Evolutionary conservation across 2,888 invertebrate genomes (phyloP).

Genomic region (Limnephilus marmoratus): DNA sequence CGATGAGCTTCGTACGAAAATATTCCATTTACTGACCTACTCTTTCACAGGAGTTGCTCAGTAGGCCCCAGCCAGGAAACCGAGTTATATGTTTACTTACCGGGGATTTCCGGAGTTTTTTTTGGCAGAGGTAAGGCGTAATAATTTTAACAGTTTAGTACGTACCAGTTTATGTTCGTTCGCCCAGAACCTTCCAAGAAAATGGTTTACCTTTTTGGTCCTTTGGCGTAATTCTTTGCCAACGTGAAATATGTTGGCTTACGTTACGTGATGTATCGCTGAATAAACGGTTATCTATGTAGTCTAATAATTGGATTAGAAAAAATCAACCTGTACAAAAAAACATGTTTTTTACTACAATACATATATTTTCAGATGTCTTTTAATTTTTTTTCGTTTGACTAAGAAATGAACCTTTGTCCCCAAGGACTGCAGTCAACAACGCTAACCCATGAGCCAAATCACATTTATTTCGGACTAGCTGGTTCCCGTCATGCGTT

Average conservation of each 20-base stretch:
- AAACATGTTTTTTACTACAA: no score
- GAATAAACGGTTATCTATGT: background rate
- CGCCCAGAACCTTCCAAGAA: background rate
- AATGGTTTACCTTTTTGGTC: background rate
- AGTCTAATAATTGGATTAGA: background rate
- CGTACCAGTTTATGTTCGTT: background rate
- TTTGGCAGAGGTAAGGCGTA: background rate
- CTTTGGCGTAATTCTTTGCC: background rate
- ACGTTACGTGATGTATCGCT: background rate
- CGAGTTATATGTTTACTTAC: constrained; percentile 2
- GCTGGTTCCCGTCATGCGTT: no score
- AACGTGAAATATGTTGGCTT: background rate
- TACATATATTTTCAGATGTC: no score
- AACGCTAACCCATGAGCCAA: no score
- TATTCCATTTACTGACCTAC: background rate
- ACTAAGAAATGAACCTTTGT: no score
- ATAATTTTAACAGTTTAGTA: background rate
- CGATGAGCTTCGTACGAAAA: background rate
- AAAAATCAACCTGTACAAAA: background rate
- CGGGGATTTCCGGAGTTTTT: background rate
- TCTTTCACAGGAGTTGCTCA: background rate
- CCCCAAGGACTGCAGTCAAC: no score
- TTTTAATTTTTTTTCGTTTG: no score
- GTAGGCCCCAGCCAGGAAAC: background rate
- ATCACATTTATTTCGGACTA: no score